Base-by-base conservation (phyloP, 2,888 invertebrate species). In the Eudemis profundana region DNA sequence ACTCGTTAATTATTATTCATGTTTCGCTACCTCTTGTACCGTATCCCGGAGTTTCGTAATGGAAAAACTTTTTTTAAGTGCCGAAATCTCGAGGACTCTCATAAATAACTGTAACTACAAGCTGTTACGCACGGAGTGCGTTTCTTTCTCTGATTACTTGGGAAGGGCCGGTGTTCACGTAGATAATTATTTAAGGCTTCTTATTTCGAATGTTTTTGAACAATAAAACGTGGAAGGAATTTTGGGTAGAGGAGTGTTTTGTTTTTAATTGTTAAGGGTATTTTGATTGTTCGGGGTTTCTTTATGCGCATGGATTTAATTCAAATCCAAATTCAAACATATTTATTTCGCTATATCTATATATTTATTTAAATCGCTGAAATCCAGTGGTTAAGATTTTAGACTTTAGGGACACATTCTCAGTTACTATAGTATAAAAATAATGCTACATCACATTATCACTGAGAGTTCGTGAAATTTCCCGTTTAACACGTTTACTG, bases 51-150 rank as follows among this genome's bases (percentile, higher is more conserved):
- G 82, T 89, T 90, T 79, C 73, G 82, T 86, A 90, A 90, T 90
- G 89, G 87, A 87, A 88, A 90, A 91, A 90, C 81, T 90, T 90
- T 87, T 83, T 88, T 84, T 82, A 86, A 85, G 85, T 84, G 82
- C 82, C 80, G 70, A 85, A 89, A 89, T 89, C 87, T 86, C 79
- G 81, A 81, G 79, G 81, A 79, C 79, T 81, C 79, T 79, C 82
- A 88, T 91, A 92, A 92, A 91, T 91, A 90, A 85, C 87, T 87
- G 89, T 85, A 82, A 82, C 79, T 75, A 83, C 89, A 89, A 89
- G 89, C 89, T 91, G 91, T 89, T 91, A 86, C 90, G 92, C 91
- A 90, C 90, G 90, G 78, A 72, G 78, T 79, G 76, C 75, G 73
- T 75, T 81, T 74, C 78, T 78, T 78, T 73, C 72, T 73, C 68